Percentiles rank a stretch among this genome's conserved stretches.
Evolutionary conservation across 2,113 vertebrate genomes (phyloP).

Genomic region (Apodemus sylvaticus): DNA sequence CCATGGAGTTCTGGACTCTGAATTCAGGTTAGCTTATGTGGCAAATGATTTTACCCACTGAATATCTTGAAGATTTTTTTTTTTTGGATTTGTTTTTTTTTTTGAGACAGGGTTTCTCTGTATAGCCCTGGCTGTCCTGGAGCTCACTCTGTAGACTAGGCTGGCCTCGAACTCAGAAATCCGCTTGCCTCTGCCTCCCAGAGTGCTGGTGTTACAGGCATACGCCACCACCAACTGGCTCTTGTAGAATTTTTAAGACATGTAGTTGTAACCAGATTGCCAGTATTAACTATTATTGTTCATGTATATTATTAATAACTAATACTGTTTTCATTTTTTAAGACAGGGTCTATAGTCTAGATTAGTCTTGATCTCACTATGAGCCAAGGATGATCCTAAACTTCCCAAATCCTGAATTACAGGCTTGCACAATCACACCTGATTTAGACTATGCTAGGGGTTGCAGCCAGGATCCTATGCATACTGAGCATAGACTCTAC

Average conservation of each 20-base stretch:
- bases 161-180: too few species aligned
- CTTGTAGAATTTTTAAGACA: conserved; percentile 16
- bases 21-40: not conserved
- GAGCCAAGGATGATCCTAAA: not conserved
- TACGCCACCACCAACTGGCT: too few species aligned
- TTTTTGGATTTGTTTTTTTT: too few species aligned
- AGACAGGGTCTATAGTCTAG: not conserved
- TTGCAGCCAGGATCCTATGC: not conserved
- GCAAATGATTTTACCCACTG: not conserved
- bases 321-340: not conserved
- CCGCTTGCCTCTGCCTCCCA: too few species aligned
- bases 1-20: not conserved
- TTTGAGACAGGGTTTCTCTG: too few species aligned
- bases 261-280: not conserved
- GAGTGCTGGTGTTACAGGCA: too few species aligned
- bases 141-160: too few species aligned
- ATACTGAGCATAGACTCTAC: not conserved
- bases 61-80: not conserved
- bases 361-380: not conserved
- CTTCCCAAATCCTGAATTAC: not conserved
- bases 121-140: too few species aligned
- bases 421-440: not conserved
- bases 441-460: not conserved
- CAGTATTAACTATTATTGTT: conserved; percentile 15
- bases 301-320: not conserved